These are phyloP conservation scores for Athripsodes cinereus DNA, from an alignment of 2,888 invertebrate species.

Conservation along the genomic window DNA sequence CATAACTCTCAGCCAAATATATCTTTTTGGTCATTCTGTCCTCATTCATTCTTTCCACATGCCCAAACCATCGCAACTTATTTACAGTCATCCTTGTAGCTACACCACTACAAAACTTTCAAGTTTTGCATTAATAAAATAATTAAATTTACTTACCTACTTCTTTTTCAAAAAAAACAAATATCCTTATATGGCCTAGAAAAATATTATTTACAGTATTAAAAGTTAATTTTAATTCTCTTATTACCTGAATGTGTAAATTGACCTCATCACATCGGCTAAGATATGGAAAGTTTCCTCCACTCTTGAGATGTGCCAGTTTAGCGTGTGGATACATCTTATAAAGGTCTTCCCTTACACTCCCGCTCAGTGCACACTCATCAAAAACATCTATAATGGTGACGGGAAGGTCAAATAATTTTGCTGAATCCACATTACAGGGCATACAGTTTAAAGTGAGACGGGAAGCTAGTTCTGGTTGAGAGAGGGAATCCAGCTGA, in stretches of 20 bases:
- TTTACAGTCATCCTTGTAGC: too few species aligned
- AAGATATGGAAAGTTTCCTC: conserved; percentile 87
- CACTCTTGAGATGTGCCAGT: conserved; percentile 79
- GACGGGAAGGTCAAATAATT: conserved; percentile 60
- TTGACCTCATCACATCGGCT: conserved; percentile 86
- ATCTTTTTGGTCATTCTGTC: too few species aligned
- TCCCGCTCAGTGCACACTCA: conserved; percentile 72
- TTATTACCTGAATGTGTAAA: conserved; percentile 75
- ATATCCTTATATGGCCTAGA: too few species aligned
- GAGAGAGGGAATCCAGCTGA: conserved; percentile 75
- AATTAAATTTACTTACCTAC: too few species aligned
- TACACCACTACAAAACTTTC: too few species aligned
- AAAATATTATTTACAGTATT: too few species aligned
- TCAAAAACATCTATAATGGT: conserved; percentile 89
- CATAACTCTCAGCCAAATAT: too few species aligned
- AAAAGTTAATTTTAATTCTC: too few species aligned
- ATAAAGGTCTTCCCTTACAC: conserved; percentile 74
- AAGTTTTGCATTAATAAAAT: too few species aligned
- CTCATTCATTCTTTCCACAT: too few species aligned
- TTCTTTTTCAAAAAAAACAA: too few species aligned
- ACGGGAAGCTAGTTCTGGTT: conserved; percentile 79
- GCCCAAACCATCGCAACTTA: too few species aligned
- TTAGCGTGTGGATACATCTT: conserved; percentile 83
- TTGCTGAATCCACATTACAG: conserved; percentile 71
- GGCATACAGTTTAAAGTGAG: conserved; percentile 80